Base-by-base conservation (phyloP, 2,797 vertebrate genomes). In the Podargus strigoides region DNA sequence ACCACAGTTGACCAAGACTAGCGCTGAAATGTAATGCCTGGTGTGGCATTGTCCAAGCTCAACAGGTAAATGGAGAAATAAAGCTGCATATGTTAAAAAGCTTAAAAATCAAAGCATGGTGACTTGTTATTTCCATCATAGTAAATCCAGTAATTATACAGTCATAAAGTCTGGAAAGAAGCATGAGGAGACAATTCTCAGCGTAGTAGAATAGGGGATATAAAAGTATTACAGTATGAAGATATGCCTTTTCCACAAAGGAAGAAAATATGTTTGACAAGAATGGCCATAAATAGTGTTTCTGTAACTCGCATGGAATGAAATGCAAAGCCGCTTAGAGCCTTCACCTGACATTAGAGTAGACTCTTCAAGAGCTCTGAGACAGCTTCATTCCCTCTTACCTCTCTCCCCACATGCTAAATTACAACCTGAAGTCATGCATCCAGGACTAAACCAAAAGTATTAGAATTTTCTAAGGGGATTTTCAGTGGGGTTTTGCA, bases 21-120 rank as follows among this genome's bases (percentile, higher is more conserved):
- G 34, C 5, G 23, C 30, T 78, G 80, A 87, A 87, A 76, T 27
- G 21, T 22, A 60, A 50, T 3, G 24, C 16, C 32, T 93, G 49
- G 58, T 1, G 5, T 34, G 88, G 75, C 15, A 60, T 9, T 18
- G 79, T 49, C 30, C 9, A 53, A 44, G 21, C 1, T 36, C 24
- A 44, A 64, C n/a, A 83, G 60, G 15, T 68, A 81, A 82, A 66
- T 6, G 28, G 4, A 91, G 55, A 66, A 81, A 76, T 34, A 78
- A 60, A 76, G 32, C 14, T 28, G 34, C 21, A 46, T 0, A 2
- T 56, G 58, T 72, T 42, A 68, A 30, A 59, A 70, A 66, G n/a
- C 32, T 64, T 68, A 42, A 80, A 92, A 85, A 91, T 77, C 28
- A 62, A 83, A 92, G 49, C 69, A 47, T 20, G n/a, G 55, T 32